Conservation (phyloP, 2,888 invertebrate species). For the Callyntrura sp. region DNA sequence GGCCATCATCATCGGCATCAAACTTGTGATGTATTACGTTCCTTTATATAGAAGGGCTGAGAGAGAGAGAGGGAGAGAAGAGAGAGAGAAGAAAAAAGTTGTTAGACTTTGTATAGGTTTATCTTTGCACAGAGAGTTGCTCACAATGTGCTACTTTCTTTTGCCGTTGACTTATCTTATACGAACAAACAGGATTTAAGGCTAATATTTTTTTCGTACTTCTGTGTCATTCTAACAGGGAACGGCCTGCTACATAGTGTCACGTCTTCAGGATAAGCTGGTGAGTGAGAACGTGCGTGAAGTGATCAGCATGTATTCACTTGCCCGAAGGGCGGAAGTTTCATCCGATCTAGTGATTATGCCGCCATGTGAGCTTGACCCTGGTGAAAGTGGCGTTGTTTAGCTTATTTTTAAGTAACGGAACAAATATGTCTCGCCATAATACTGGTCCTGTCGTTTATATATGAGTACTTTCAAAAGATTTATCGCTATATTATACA, state of each 20-base stretch:
- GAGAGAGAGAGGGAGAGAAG: no score
- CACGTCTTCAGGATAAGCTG: slow-evolving; percentile 72
- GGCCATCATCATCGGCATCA: slow-evolving; percentile 8
- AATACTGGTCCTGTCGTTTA: slow-evolving; percentile 31
- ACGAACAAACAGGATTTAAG: neutral
- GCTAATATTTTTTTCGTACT: neutral
- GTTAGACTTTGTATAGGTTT: slow-evolving; percentile 3
- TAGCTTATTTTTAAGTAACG: slow-evolving; percentile 38
- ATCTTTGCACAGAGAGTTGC: neutral
- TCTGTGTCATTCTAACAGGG: slow-evolving; percentile 56
- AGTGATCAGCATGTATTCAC: slow-evolving; percentile 77
- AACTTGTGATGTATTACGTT: slow-evolving; percentile 7
- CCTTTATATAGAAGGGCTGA: no score
- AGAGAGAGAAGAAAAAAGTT: no score
- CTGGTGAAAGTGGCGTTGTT: slow-evolving; percentile 73
- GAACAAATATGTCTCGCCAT: slow-evolving; percentile 16
- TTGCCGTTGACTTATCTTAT: neutral
- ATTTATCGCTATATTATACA: slow-evolving; percentile 27
- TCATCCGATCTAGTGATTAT: slow-evolving; percentile 72
- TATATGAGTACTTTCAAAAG: slow-evolving; percentile 38
- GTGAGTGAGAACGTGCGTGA: slow-evolving; percentile 78
- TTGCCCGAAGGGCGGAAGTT: slow-evolving; percentile 69
- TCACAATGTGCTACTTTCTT: neutral
- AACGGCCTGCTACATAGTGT: slow-evolving; percentile 75
- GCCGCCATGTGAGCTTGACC: slow-evolving; percentile 76